Conservation (phyloP, 2,797 vertebrate genomes). For the Pipistrellus kuhlii region DNA sequence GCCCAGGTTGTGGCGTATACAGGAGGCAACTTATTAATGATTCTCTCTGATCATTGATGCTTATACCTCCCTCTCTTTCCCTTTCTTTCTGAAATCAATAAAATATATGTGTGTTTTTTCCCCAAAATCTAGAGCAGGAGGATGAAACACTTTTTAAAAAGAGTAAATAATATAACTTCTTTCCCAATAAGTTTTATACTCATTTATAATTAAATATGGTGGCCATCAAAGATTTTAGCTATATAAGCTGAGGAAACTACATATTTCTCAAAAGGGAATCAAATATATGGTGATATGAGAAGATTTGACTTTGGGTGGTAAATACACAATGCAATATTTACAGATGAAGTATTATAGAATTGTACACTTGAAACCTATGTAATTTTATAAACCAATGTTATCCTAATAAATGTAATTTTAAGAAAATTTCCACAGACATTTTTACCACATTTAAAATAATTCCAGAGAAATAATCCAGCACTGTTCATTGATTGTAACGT, state of each 20-base stretch:
- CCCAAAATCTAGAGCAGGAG: too few species aligned
- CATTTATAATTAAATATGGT: neutral
- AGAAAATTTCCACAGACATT: constrained; percentile 37
- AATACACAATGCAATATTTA: neutral
- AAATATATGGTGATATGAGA: neutral
- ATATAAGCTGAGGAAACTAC: neutral
- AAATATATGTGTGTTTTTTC: too few species aligned
- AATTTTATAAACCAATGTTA: neutral
- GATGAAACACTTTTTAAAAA: neutral
- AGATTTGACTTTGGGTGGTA: neutral
- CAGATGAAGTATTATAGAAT: neutral
- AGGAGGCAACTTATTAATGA: too few species aligned
- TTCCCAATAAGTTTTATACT: neutral
- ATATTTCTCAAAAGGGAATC: neutral
- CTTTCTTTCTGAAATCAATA: too few species aligned
- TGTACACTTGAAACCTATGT: neutral
- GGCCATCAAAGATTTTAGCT: neutral
- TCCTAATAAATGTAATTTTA: neutral
- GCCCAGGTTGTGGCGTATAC: too few species aligned
- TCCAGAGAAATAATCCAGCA: neutral
- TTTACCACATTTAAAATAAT: constrained; percentile 37
- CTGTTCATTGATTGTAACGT: neutral
- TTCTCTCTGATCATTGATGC: too few species aligned
- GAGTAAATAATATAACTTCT: neutral
- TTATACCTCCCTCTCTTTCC: too few species aligned